A percentile compares a stretch with the other conserved stretches of the same genome.
These are phyloP conservation scores for Chrysomela aeneicollis DNA, from an alignment of 2,888 invertebrate species.

Conservation along the genomic window DNA sequence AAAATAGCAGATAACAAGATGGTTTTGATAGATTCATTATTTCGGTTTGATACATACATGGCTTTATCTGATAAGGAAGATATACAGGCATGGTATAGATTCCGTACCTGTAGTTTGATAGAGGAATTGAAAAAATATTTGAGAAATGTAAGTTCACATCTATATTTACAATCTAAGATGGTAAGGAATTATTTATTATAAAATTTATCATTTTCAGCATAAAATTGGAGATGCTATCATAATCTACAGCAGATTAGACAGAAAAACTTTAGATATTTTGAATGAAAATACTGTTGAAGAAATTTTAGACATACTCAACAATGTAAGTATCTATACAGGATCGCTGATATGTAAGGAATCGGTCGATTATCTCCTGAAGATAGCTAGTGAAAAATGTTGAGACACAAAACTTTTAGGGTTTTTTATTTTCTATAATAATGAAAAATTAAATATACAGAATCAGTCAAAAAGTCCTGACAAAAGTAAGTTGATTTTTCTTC, in stretches of 20 bases:
- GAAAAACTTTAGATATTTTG: conserved; percentile 37
- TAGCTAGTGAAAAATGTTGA: too few species aligned
- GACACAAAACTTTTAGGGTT: too few species aligned
- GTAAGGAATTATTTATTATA: not conserved
- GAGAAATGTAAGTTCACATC: conserved; percentile 54
- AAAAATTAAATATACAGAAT: too few species aligned
- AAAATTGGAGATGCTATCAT: conserved; percentile 53
- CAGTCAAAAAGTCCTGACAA: too few species aligned
- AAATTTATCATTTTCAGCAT: conserved; percentile 44
- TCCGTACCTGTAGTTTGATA: conserved; percentile 58
- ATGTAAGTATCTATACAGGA: conserved; percentile 42
- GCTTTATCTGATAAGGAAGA: conserved; percentile 40
- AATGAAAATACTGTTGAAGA: conserved; percentile 42
- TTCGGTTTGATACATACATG: conserved; percentile 60
- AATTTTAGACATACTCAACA: conserved; percentile 46
- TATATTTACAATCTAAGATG: too few species aligned
- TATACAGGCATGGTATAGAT: conserved; percentile 59
- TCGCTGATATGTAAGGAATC: too few species aligned
- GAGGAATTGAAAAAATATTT: conserved; percentile 57
- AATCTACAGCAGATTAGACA: conserved; percentile 50
- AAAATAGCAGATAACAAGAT: conserved; percentile 16
- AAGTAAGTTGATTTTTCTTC: too few species aligned
- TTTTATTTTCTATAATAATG: too few species aligned
- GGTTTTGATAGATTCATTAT: conserved; percentile 42
- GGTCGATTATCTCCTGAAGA: too few species aligned